Evolutionary conservation across 2,888 invertebrate genomes (phyloP), one percentile per base, ranked within the genome.

Genomic region (Phrixothrix hirtus): DNA sequence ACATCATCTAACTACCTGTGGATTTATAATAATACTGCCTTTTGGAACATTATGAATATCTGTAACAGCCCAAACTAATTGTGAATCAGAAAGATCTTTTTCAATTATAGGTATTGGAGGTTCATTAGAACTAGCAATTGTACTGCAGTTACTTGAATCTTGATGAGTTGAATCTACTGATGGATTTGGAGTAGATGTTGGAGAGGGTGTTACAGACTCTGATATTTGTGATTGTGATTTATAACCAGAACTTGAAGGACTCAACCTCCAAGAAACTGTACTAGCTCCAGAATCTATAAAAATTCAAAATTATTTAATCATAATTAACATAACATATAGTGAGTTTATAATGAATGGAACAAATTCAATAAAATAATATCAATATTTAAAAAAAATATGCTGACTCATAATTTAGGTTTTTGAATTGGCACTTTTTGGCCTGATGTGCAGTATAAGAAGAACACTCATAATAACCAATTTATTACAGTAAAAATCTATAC

Each of bases 1-100:
- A n/a, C n/a, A n/a, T n/a, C n/a, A n/a, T 42, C 10, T 38, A 30
- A 21, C 31, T 13, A 84, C 85, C 79, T 83, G 82, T 14, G 94
- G 94, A 75, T 95, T 90, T 73, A 95, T 91, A 65, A 95, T 88
- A 65, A 94, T 79, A 64, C 92, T 92, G 54, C 95, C 95, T 46
- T 87, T 81, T 39, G 94, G 94, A 54, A 95, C 92, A 59, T 86
- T 85, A 30, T 88, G 83, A 75, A 92, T 83, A 76, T 89, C 90
- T 21, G 91, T 89, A 42, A 94, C 91, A 39, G 92, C 92, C 92
- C 94, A 95, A 72, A 92, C 85, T 36, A 88, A 82, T 30, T 80
- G 78, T 51, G 75, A 14, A 68, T 75, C 57, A 71, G 72, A 41
- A 68, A 74, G 3, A 66, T 75, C 57, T 17, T 51, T 55, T 12